Conservation (phyloP, 2,113 vertebrate genomes). For the Heloderma charlesbogerti region DNA sequence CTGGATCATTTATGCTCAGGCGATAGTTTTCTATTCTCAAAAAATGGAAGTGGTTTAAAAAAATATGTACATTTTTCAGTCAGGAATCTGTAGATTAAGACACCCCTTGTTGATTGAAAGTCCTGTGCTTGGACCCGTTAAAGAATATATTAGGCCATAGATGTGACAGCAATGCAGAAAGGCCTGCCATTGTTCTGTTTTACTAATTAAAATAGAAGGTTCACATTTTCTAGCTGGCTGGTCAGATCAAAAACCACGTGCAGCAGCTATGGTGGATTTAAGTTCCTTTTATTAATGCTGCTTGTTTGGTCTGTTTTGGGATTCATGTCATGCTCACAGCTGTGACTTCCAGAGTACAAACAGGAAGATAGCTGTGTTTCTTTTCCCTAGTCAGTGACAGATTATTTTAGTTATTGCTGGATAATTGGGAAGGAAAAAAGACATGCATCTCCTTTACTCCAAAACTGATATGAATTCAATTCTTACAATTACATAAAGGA, state of each 20-base stretch:
- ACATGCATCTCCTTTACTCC: background rate
- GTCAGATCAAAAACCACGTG: background rate
- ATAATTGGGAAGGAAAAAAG: background rate
- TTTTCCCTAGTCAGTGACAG: background rate
- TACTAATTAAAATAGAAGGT: background rate
- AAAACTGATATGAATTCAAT: background rate
- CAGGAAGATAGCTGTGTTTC: background rate
- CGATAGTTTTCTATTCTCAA: background rate
- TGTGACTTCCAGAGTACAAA: background rate
- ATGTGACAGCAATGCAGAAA: background rate
- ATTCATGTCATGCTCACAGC: background rate
- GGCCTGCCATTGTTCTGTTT: background rate
- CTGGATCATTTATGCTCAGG: background rate
- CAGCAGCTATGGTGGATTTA: background rate
- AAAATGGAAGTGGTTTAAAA: background rate
- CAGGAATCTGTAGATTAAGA: background rate
- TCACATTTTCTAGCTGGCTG: constrained; percentile 18
- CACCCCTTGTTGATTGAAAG: background rate
- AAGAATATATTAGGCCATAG: background rate
- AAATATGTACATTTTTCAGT: background rate
- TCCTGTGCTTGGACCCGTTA: background rate
- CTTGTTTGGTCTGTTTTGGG: background rate
- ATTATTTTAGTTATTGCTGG: background rate
- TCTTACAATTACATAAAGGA: background rate
- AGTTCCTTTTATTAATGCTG: constrained; percentile 11